A percentile compares a stretch with the other conserved stretches of the same genome.
These are phyloP conservation scores for Cosmorhoe ocellata DNA, from an alignment of 2,888 invertebrate species.

Conservation along the genomic window DNA sequence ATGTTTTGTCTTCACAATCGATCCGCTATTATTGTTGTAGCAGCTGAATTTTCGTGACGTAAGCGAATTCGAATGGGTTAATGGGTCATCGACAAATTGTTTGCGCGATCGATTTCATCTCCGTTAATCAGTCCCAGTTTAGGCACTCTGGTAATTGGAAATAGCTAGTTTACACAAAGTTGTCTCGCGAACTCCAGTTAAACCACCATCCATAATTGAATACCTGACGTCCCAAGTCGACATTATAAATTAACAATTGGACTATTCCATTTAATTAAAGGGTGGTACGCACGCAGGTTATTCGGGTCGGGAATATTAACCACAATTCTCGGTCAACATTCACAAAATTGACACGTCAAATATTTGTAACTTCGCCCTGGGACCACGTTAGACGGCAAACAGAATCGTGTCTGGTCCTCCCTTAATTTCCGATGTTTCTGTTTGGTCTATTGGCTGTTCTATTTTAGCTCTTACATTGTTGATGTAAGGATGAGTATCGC, in stretches of 20 bases:
- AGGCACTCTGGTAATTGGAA: conserved; percentile 31
- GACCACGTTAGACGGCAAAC: conserved; percentile 82
- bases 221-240: conserved; percentile 49
- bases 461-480: conserved; percentile 51
- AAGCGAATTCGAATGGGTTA: conserved; percentile 37
- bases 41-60: conserved; percentile 47
- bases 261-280: conserved; percentile 80
- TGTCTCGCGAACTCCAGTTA: conserved; percentile 31
- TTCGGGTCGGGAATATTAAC: conserved; percentile 79
- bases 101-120: conserved; percentile 31
- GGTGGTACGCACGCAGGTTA: conserved; percentile 65
- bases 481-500: conserved; percentile 55
- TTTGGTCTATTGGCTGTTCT: conserved; percentile 42
- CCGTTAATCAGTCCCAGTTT: conserved; percentile 31
- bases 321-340: conserved; percentile 82
- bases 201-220: conserved; percentile 49
- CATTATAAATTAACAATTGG: conserved; percentile 73
- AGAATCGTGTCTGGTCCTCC: conserved; percentile 81
- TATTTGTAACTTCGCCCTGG: conserved; percentile 83
- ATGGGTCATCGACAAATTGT: conserved; percentile 35
- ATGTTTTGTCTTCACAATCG: conserved; percentile 70
- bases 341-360: conserved; percentile 83
- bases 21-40: conserved; percentile 60
- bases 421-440: conserved; percentile 82
- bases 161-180: conserved; percentile 32